phyloP scores from a whole-genome alignment of 2,797 vertebrate species.

The Peromyscus nudipes region DNA sequence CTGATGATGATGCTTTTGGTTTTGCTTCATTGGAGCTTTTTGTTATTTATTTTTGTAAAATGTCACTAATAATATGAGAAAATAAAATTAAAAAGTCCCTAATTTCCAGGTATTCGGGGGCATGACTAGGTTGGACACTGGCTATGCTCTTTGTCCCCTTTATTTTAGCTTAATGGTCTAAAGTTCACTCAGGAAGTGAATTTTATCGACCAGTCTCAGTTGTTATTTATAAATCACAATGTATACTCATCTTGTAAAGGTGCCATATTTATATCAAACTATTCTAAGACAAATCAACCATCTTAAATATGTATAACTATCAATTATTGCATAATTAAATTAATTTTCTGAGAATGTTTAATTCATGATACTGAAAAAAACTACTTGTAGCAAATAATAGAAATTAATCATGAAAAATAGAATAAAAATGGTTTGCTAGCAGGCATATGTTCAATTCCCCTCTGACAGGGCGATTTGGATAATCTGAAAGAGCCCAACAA shows the following conservation, averaged over 20 bases:
- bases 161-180: constrained; percentile 2
- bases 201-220: constrained; percentile 24
- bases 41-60: neutral
- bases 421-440: constrained; percentile 59
- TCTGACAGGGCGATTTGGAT: neutral
- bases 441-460: constrained; percentile 48
- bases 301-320: constrained; percentile 40
- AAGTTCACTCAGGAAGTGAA: constrained; percentile 12
- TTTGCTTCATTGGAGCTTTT: neutral
- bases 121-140: neutral
- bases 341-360: constrained; percentile 45
- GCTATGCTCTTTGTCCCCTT: neutral
- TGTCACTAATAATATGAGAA: constrained; percentile 42
- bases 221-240: constrained; percentile 47
- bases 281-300: constrained; percentile 48
- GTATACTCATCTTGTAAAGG: constrained; percentile 34
- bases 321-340: constrained; percentile 56
- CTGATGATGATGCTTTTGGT: neutral
- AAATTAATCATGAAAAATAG: constrained; percentile 43
- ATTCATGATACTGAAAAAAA: neutral
- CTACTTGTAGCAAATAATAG: constrained; percentile 54
- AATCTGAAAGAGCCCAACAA: neutral
- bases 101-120: neutral
- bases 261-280: constrained; percentile 39
- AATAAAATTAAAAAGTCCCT: constrained; percentile 56